Conservation (phyloP, 2,888 invertebrate genomes). For the Cylindroiulus punctatus region DNA sequence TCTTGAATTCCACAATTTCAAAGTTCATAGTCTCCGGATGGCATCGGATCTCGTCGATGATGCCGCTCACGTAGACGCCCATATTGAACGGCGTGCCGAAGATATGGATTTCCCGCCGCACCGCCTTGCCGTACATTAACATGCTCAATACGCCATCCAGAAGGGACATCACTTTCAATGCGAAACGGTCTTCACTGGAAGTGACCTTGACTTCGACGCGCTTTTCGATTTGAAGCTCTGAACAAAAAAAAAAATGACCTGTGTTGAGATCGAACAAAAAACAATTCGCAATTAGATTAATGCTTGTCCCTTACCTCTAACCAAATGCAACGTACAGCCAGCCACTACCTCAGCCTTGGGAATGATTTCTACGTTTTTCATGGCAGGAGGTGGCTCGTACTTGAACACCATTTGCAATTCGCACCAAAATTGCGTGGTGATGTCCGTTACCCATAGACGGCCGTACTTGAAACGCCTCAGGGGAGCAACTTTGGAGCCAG, state of each 20-base stretch:
- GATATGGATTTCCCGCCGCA: constrained; percentile 45
- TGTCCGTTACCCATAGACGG: constrained; percentile 36
- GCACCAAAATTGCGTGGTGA: constrained; percentile 51
- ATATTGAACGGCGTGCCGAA: constrained; percentile 49
- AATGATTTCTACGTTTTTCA: not conserved
- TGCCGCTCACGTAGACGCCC: constrained; percentile 50
- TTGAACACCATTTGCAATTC: constrained; percentile 50
- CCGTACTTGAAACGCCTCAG: constrained; percentile 33
- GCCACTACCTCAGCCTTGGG: not conserved
- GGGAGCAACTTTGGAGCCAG: not conserved
- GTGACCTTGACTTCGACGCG: not conserved
- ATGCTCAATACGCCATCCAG: not conserved
- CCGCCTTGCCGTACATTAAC: not conserved
- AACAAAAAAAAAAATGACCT: not conserved
- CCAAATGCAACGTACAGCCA: constrained; percentile 43
- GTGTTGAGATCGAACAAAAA: not conserved
- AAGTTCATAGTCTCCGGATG: not conserved
- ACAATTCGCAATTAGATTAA: not conserved
- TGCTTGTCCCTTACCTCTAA: not conserved
- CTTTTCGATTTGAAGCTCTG: constrained; percentile 49
- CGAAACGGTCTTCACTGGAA: constrained; percentile 44
- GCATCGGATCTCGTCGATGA: constrained; percentile 51
- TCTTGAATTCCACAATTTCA: constrained; percentile 51
- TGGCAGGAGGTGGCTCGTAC: constrained; percentile 50
- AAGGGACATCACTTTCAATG: constrained; percentile 37